phyloP scores from a whole-genome alignment of 2,888 invertebrate species.

The Cryptus viduatorius region DNA sequence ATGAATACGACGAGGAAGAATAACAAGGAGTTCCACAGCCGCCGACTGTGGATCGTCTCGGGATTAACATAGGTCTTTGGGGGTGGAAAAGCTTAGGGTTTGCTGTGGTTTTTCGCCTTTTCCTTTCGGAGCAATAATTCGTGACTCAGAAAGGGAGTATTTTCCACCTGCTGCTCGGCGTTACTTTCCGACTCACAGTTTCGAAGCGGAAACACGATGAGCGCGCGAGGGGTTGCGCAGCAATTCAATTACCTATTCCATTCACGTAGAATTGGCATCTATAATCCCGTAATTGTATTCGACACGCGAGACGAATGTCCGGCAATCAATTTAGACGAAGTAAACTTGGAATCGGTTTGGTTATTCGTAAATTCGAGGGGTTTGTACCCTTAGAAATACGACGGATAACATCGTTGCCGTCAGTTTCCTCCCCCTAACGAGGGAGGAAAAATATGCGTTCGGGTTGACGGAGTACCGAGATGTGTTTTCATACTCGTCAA shows the following conservation, averaged over 20 bases:
- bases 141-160: background rate
- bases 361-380: background rate
- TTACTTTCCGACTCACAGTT: background rate
- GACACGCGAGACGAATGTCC: conserved; percentile 1
- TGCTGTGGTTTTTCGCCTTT: conserved; percentile 29
- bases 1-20: conserved; percentile 35
- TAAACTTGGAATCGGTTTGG: background rate
- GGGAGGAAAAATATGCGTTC: conserved; percentile 5
- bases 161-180: conserved; percentile 14
- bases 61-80: conserved; percentile 37
- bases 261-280: conserved; percentile 34
- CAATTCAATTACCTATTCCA: conserved; percentile 26
- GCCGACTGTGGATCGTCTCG: conserved; percentile 6
- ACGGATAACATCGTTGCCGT: conserved; percentile 31
- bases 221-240: background rate
- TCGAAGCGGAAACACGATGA: no score
- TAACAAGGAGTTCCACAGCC: background rate
- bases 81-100: conserved; percentile 6
- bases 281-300: conserved; percentile 19
- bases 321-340: background rate
- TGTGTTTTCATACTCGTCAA: conserved; percentile 41
- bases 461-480: background rate
- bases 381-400: background rate
- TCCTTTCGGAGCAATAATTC: conserved; percentile 23
- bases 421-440: conserved; percentile 25